phyloP scores from a whole-genome alignment of 2,888 invertebrate species.

The Drosophila recens region DNA sequence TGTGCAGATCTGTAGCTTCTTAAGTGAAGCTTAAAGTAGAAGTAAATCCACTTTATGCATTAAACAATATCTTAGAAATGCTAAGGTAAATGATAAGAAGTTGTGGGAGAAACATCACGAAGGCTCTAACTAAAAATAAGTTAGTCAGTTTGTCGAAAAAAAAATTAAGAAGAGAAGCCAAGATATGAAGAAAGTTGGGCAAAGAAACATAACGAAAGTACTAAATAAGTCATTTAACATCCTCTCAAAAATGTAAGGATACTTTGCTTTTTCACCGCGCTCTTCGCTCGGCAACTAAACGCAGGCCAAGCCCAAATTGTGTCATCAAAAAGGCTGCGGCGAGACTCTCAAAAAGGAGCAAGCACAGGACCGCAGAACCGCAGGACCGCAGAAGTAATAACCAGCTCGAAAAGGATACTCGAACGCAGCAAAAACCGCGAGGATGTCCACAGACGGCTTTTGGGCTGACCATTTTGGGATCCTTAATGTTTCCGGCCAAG shows the following conservation, averaged over 20 bases:
- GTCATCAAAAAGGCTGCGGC: constrained; percentile 39
- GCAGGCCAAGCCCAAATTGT: constrained; percentile 41
- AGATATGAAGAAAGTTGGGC: not conserved
- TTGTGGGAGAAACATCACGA: too few relatives aligned
- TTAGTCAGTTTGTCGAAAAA: not conserved
- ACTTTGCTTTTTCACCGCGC: constrained; percentile 5
- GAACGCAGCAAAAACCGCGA: constrained; percentile 50
- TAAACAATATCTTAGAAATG: too few relatives aligned
- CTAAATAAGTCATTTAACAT: constrained; percentile 28
- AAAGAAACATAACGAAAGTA: constrained; percentile 3
- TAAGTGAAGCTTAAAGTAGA: too few relatives aligned
- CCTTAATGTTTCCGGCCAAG: constrained; percentile 68
- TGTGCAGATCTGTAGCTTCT: too few relatives aligned
- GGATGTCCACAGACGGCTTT: constrained; percentile 26
- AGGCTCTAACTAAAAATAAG: not conserved
- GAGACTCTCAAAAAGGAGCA: constrained; percentile 19
- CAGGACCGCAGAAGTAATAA: constrained; percentile 46
- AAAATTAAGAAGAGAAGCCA: not conserved
- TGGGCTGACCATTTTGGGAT: constrained; percentile 29
- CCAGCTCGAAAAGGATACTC: constrained; percentile 32
- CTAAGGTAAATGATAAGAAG: too few relatives aligned
- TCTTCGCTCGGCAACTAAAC: not conserved
- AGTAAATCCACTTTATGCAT: too few relatives aligned
- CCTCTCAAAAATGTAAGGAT: constrained; percentile 18
- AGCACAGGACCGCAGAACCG: constrained; percentile 3